Base-by-base conservation (phyloP, 2,113 vertebrate genomes). In the Merops nubicus region DNA sequence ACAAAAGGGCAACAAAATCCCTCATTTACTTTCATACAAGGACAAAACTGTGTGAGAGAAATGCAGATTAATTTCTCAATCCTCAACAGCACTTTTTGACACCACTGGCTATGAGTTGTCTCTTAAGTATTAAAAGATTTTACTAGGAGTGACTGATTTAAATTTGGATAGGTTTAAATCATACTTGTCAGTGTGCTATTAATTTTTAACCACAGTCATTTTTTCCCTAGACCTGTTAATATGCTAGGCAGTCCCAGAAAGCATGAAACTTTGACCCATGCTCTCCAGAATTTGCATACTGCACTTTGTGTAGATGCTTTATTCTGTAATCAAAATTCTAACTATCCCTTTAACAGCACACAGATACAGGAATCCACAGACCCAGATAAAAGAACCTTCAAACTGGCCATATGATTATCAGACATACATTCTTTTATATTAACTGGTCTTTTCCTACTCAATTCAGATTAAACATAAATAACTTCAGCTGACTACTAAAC, bases 131-230 rank as follows among this genome's bases (percentile, higher is more conserved):
- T 85, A 97, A 89, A 97, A 97, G 94, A 96, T 94, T 96, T 97
- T 87, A 56, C 76, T 79, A 74, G 92, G 50, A 45, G 59, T 90
- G 92, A 88, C 91, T 95, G 91, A 95, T 97, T 95, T 93, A 91
- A 84, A 89, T 97, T 96, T 97, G 92, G 96, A 97, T 94, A 97
- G 94, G 84, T 96, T 97, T 96, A 97, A 97, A 97, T 96, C 96
- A 93, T 54, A 83, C 95, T 96, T 94, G 93, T 96, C 96, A 97
- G 84, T 57, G 63, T 87, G 84, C 76, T 93, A 96, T 97, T 97
- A 97, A 97, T 97, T 97, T 97, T 97, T 97, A 97, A 97, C 85
- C 59, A 89, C 81, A 94, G 90, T 83, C 89, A 69, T 95, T 97
- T 97, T 94, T 94, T 74, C 79, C 90, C 88, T 64, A 74, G 88